These are phyloP conservation scores for Caenorhabditis brenneri DNA, from an alignment of 1,140 invertebrate genomes.

Conservation along the genomic window DNA sequence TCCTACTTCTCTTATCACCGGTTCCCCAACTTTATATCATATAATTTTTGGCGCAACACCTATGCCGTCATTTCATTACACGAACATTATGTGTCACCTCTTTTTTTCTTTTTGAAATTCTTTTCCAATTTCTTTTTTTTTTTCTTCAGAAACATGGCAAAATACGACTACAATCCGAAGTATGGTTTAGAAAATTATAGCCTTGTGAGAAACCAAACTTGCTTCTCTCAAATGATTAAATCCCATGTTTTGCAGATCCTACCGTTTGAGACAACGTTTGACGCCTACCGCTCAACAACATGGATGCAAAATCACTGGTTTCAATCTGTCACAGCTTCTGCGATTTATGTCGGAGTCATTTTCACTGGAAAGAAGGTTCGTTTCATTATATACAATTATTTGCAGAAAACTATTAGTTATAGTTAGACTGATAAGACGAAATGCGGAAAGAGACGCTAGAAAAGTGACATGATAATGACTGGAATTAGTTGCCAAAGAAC, in stretches of 20 bases:
- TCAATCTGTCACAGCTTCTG: constrained; percentile 78
- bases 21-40: constrained; percentile 14
- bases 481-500: not conserved
- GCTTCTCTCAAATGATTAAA: no score
- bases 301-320: constrained; percentile 97
- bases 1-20: not conserved
- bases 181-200: constrained; percentile 80
- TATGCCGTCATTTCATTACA: not conserved
- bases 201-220: constrained; percentile 73
- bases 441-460: constrained; percentile 76
- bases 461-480: constrained; percentile 7
- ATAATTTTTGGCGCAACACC: constrained; percentile 17
- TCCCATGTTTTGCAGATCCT: constrained; percentile 79
- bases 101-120: not conserved
- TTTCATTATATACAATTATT: not conserved
- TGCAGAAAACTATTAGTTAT: constrained; percentile 73
- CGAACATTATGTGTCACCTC: constrained; percentile 1
- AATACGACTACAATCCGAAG: constrained; percentile 65
- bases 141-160: constrained; percentile 60
- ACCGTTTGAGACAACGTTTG: constrained; percentile 90
- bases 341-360: constrained; percentile 89
- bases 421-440: constrained; percentile 87
- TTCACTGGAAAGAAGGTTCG: constrained; percentile 80
- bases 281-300: constrained; percentile 82
- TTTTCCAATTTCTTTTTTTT: not conserved